phyloP scores from a whole-genome alignment of 2,797 vertebrate genomes.

The Silurus aristotelis region DNA sequence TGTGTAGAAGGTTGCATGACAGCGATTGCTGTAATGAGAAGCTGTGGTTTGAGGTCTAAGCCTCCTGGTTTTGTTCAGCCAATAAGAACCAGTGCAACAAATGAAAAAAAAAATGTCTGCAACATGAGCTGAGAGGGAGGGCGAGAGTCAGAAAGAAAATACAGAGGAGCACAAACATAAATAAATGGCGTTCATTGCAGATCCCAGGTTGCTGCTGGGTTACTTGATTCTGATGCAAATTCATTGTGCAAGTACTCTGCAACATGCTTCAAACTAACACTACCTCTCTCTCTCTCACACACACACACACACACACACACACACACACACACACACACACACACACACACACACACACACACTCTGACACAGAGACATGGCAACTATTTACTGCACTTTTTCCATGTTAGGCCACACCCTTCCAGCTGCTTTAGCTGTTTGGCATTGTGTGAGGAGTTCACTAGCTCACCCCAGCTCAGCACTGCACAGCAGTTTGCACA shows the following conservation, averaged over 20 bases:
- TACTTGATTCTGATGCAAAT: slow-evolving; percentile 2
- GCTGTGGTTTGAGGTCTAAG: slow-evolving; percentile 25
- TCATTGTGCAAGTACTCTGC: neutral
- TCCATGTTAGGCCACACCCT: slow-evolving; percentile 34
- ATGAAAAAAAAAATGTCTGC: neutral
- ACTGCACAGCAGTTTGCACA: slow-evolving; percentile 14
- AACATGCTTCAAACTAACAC: neutral
- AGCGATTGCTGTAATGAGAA: neutral
- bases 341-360: slow-evolving; percentile 10
- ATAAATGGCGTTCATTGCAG: neutral
- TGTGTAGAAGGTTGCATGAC: neutral
- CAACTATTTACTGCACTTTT: slow-evolving; percentile 22
- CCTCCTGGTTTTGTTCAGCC: slow-evolving; percentile 13
- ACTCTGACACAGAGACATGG: neutral
- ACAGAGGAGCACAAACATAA: neutral
- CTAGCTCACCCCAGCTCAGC: neutral
- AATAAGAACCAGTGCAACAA: neutral
- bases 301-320: neutral
- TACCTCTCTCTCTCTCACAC: neutral
- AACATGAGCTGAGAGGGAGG: neutral
- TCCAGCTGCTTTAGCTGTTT: slow-evolving; percentile 33
- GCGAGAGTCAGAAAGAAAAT: neutral
- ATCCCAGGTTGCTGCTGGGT: neutral
- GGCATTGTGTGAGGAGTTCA: neutral
- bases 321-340: neutral